A percentile compares a stretch with the other conserved stretches of the same genome.
Evolutionary conservation across 2,888 invertebrate species (phyloP).

Genomic region (Cheiracanthium punctorium): DNA sequence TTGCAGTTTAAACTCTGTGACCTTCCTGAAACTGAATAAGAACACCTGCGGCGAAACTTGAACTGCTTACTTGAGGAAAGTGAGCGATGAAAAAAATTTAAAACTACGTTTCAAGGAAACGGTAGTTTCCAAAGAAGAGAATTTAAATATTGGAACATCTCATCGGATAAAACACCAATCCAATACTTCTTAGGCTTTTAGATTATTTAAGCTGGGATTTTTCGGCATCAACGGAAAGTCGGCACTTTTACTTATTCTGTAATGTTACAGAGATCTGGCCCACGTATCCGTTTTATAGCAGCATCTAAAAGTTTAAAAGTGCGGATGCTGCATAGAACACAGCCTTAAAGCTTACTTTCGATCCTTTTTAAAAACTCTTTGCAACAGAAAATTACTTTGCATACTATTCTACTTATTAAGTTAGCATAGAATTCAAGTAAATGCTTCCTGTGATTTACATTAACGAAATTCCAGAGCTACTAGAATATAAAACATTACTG

Average conservation of each 20-base stretch:
- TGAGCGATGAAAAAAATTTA: too few relatives aligned
- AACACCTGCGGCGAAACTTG: too few relatives aligned
- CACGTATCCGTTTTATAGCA: slow-evolving; percentile 9
- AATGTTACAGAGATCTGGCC: neutral
- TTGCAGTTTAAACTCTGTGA: too few relatives aligned
- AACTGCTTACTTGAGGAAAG: too few relatives aligned
- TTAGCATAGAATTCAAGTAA: neutral
- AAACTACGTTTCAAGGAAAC: too few relatives aligned
- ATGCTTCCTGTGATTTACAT: too few relatives aligned
- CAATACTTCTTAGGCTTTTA: neutral
- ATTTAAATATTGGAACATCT: neutral
- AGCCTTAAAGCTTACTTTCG: too few relatives aligned
- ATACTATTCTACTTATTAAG: neutral
- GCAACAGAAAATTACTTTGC: neutral
- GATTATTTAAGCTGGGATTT: neutral
- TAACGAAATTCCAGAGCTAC: too few relatives aligned
- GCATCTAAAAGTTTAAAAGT: slow-evolving; percentile 2
- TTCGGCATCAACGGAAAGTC: neutral
- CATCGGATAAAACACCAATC: neutral
- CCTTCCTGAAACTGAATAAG: too few relatives aligned
- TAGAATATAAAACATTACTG: neutral
- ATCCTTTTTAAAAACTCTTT: too few relatives aligned
- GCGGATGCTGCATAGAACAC: too few relatives aligned
- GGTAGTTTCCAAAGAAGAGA: neutral
- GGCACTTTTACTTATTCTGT: neutral